Base-by-base conservation (phyloP, 2,888 invertebrate genomes). In the Stramonita haemastoma region DNA sequence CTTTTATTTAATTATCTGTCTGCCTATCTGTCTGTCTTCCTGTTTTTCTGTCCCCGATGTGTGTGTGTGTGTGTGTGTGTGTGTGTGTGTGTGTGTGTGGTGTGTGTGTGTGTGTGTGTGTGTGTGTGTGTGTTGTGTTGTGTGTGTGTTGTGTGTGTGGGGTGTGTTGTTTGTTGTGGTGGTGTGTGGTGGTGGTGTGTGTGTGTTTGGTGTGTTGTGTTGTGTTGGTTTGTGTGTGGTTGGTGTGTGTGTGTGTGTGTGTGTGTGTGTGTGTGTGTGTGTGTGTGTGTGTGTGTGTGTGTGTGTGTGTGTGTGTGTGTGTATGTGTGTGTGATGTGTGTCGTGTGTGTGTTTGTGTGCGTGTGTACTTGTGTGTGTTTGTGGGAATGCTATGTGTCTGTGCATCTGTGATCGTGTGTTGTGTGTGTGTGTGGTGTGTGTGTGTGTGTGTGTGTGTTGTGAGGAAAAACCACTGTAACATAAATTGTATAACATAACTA, bases 291-390 rank as follows among this genome's bases (percentile, higher is more conserved):
- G 57, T 13, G 70, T 34, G 57, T 15, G 87, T 70, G 57, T 6
- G 87, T 87, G 34, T 1, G 87, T 87, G 1, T 1, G 87, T 87
- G 32, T 86, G 86, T 60, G 66, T 46, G 46, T 46, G 46, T 46
- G 46, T 8, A 46, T 46, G 46, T 8, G 13, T 22, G 13, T 56
- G n/a, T 8, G n/a, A n/a, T 15, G 11, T 19, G 17, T 86, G 60
- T 56, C n/a, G 29, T 86, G 60, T 56, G 29, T 60, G 2, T 86
- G 60, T 57, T 13, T 86, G 29, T 57, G 29, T 86, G 29, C 60
- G 29, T 86, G 86, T 57, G 60, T 60, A 17, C 60, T 1, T 29
- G 36, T 70, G 32, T 34, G 57, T 13, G 70, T n/a, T n/a, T n/a
- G n/a, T n/a, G n/a, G n/a, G n/a, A n/a, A n/a, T n/a, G n/a, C n/a